Evolutionary conservation across 1,140 invertebrate genomes (phyloP).

Genomic region (Dolichoris vasculosae): DNA sequence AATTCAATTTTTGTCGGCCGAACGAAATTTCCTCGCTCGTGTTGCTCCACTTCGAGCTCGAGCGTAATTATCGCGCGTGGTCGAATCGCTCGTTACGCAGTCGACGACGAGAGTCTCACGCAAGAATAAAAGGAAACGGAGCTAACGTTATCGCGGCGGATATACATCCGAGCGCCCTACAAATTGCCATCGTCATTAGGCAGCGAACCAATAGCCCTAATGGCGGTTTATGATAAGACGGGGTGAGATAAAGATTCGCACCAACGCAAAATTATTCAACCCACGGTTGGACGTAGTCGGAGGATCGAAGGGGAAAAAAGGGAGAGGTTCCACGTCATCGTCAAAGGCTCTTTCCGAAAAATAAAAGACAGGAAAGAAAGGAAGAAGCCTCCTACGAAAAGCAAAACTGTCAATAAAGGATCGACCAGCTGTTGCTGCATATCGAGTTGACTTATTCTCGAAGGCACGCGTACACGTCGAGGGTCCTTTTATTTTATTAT

Average conservation of each 20-base stretch:
- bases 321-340: too few relatives aligned
- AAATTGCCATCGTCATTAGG: slow-evolving; percentile 36
- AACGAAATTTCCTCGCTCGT: background rate
- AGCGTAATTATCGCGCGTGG: too few relatives aligned
- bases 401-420: slow-evolving; percentile 45
- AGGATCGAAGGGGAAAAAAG: too few relatives aligned
- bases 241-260: background rate
- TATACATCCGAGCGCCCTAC: background rate
- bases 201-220: slow-evolving; percentile 5
- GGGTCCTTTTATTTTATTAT: background rate
- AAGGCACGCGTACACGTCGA: background rate
- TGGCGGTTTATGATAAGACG: too few relatives aligned
- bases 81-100: too few relatives aligned
- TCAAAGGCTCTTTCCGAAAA: too few relatives aligned
- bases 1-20: background rate
- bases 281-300: too few relatives aligned
- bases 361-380: slow-evolving; percentile 19
- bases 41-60: too few relatives aligned
- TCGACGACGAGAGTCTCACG: too few relatives aligned
- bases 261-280: too few relatives aligned
- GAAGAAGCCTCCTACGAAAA: slow-evolving; percentile 7
- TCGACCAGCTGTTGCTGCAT: background rate
- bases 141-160: background rate
- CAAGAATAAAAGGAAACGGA: background rate
- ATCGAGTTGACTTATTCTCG: background rate